Percentiles rank a stretch among this genome's conserved stretches.
These are phyloP conservation scores for Epinephelus malabaricus DNA, from an alignment of 2,797 vertebrate species.

Conservation along the genomic window DNA sequence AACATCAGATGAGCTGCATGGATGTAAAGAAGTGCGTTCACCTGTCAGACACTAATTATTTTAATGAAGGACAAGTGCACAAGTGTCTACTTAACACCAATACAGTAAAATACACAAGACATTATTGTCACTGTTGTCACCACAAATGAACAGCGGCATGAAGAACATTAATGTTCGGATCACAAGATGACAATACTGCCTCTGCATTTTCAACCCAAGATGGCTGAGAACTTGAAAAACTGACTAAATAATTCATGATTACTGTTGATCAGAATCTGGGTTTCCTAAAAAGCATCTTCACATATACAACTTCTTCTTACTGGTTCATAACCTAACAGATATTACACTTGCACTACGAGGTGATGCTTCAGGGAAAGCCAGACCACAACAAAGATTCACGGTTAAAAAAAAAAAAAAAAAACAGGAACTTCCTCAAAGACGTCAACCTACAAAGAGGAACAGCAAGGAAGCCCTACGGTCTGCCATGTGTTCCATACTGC, in stretches of 20 bases:
- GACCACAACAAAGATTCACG: constrained; percentile 31
- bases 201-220: constrained; percentile 32
- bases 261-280: constrained; percentile 16
- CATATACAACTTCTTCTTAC: constrained; percentile 24
- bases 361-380: constrained; percentile 38
- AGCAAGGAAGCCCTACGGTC: constrained; percentile 46
- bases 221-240: constrained; percentile 14
- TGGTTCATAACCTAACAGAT: constrained; percentile 38
- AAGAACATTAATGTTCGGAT: constrained; percentile 12
- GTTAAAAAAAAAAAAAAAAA: constrained; percentile 41
- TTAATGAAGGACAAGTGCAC: constrained; percentile 17
- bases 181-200: constrained; percentile 36
- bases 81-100: constrained; percentile 38
- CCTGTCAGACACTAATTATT: constrained; percentile 4
- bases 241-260: not conserved
- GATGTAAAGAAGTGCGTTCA: constrained; percentile 27
- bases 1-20: constrained; percentile 6
- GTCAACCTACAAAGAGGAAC: constrained; percentile 41
- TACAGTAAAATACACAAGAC: constrained; percentile 34
- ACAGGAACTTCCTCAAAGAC: constrained; percentile 55
- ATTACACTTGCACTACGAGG: constrained; percentile 7
- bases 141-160: constrained; percentile 37
- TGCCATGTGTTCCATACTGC: constrained; percentile 39
- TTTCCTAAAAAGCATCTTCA: constrained; percentile 55
- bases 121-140: constrained; percentile 24